A percentile compares a stretch with the other conserved stretches of the same genome.
Conservation (phyloP, 1,140 invertebrate species). For the Cydia amplana region DNA sequence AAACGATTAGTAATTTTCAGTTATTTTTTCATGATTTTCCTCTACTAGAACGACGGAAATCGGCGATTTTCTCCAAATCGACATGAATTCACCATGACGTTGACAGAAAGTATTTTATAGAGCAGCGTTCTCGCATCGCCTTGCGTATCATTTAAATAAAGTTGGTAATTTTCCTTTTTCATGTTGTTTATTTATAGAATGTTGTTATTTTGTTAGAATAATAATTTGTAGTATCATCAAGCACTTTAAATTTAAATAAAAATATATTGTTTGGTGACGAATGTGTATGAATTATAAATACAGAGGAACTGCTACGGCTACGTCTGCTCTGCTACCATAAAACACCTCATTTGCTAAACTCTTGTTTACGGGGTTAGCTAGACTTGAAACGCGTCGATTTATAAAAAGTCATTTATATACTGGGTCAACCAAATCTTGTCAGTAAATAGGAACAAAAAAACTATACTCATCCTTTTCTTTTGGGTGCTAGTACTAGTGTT, state of each 20-base stretch:
- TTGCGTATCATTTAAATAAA: background rate
- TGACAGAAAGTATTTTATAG: slow-evolving; percentile 29
- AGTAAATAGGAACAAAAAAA: too few relatives aligned
- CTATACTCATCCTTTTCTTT: too few relatives aligned
- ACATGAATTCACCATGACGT: slow-evolving; percentile 21
- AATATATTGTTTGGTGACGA: background rate
- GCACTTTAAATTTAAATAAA: background rate
- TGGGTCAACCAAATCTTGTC: too few relatives aligned
- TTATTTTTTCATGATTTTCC: slow-evolving; percentile 5
- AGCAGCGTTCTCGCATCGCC: background rate
- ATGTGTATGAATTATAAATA: background rate
- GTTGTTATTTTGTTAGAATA: too few relatives aligned
- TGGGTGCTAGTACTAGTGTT: too few relatives aligned
- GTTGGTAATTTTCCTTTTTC: background rate
- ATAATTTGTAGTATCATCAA: too few relatives aligned
- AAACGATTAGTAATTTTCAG: background rate
- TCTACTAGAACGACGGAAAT: slow-evolving; percentile 19
- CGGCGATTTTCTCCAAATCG: slow-evolving; percentile 28
- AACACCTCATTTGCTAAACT: background rate
- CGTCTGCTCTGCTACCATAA: too few relatives aligned
- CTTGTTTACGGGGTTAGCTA: slow-evolving; percentile 17
- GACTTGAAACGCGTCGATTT: too few relatives aligned
- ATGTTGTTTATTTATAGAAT: background rate
- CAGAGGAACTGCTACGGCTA: background rate
- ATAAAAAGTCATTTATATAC: too few relatives aligned